phyloP scores from a whole-genome alignment of 2,888 invertebrate genomes.

The Cosmopolites sordidus region DNA sequence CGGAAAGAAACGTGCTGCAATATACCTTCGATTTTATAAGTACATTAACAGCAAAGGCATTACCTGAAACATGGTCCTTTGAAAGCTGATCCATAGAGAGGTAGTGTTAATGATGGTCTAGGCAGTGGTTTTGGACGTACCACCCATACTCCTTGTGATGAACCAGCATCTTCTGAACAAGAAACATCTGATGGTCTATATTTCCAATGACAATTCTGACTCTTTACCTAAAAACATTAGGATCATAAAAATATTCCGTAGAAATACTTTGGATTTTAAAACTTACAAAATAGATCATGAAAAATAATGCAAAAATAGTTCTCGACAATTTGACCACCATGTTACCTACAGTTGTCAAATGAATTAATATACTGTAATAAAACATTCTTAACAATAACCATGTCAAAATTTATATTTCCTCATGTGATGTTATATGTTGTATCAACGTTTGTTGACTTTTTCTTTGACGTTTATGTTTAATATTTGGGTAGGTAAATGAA shows the following conservation, averaged over 20 bases:
- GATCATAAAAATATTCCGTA: no score
- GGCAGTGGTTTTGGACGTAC: conserved; percentile 40
- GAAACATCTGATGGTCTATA: not conserved
- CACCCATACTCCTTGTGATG: conserved; percentile 33
- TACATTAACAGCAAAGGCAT: not conserved
- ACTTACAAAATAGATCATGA: conserved; percentile 28
- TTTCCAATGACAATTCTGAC: conserved; percentile 3
- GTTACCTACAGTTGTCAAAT: conserved; percentile 13
- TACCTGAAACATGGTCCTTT: conserved; percentile 26
- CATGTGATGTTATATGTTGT: no score
- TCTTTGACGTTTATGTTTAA: no score
- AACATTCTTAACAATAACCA: no score
- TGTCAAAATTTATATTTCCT: no score
- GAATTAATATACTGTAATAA: no score
- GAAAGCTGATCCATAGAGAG: conserved; percentile 39
- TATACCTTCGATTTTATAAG: no score
- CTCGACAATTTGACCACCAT: conserved; percentile 16
- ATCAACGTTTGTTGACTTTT: no score
- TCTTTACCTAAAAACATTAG: conserved; percentile 1
- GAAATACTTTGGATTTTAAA: no score
- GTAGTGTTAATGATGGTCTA: conserved; percentile 29
- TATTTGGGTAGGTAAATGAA: no score
- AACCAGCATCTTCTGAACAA: not conserved
- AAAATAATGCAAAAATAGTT: conserved; percentile 23
- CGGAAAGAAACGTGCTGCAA: no score